Conservation (phyloP, 2,888 invertebrate species). For the Anthophora plumipes region DNA sequence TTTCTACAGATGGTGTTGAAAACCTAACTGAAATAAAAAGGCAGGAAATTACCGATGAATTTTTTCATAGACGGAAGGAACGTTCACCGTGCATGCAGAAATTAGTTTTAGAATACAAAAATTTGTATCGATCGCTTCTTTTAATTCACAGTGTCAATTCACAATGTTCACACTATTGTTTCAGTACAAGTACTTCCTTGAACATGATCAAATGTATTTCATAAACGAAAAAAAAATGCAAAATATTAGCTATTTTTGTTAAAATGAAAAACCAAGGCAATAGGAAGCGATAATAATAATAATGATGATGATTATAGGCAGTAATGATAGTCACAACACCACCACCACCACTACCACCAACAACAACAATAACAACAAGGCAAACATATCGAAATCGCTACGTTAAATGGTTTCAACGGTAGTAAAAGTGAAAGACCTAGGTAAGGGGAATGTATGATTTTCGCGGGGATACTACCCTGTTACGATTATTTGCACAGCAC, state of each 20-base stretch:
- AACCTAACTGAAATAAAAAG: slow-evolving; percentile 13
- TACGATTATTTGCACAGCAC: background rate
- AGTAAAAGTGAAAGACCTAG: background rate
- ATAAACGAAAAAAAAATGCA: background rate
- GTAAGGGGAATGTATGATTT: background rate
- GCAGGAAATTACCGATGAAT: slow-evolving; percentile 1
- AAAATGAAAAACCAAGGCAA: background rate
- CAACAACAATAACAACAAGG: background rate
- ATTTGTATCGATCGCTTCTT: background rate
- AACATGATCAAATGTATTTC: background rate
- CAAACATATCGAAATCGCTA: background rate
- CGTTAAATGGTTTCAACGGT: background rate
- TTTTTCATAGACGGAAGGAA: background rate
- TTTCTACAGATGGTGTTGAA: slow-evolving; percentile 17
- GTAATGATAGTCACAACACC: background rate
- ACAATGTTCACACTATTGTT: background rate
- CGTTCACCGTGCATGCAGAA: slow-evolving; percentile 37
- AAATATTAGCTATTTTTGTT: background rate
- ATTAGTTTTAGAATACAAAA: slow-evolving; percentile 2
- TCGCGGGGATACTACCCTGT: background rate
- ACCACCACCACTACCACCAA: background rate
- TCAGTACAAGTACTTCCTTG: too few species aligned
- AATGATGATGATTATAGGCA: background rate
- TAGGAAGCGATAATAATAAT: background rate
- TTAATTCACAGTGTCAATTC: background rate